phyloP scores from a whole-genome alignment of 2,797 vertebrate species.

The Enoplosus armatus region DNA sequence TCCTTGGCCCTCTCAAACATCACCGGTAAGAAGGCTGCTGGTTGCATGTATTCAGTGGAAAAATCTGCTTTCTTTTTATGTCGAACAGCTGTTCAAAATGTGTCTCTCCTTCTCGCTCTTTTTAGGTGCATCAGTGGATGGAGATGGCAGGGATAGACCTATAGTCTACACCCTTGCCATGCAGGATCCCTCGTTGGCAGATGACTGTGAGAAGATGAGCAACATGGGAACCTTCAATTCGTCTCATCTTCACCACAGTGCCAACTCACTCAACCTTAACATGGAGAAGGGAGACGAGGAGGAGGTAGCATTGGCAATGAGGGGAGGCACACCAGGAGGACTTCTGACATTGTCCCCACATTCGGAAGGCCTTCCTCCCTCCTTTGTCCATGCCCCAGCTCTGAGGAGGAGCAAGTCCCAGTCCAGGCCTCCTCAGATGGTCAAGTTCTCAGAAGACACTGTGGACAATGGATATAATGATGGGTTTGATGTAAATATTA shows the following conservation, averaged over 20 bases:
- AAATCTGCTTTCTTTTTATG: background rate
- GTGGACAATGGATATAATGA: conserved; percentile 92
- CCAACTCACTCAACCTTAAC: conserved; percentile 91
- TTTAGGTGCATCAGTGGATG: conserved; percentile 93
- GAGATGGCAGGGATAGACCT: conserved; percentile 88
- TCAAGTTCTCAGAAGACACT: conserved; percentile 96
- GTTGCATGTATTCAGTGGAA: background rate
- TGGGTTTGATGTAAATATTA: conserved; percentile 81
- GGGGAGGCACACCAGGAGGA: conserved; percentile 60
- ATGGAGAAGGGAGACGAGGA: conserved; percentile 81
- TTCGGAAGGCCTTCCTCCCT: conserved; percentile 79
- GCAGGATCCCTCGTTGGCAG: conserved; percentile 81
- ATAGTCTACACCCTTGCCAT: conserved; percentile 89
- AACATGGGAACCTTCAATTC: conserved; percentile 98
- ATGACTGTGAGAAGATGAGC: conserved; percentile 96
- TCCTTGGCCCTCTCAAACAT: conserved; percentile 97
- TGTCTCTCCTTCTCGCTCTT: conserved; percentile 6
- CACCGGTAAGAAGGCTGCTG: conserved; percentile 87
- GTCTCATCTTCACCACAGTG: conserved; percentile 93
- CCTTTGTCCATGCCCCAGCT: conserved; percentile 89
- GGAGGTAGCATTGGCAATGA: conserved; percentile 62
- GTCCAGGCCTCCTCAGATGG: conserved; percentile 91
- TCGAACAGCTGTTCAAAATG: background rate
- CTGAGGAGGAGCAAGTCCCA: conserved; percentile 94
- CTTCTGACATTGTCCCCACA: conserved; percentile 65